Evolutionary conservation across 2,888 invertebrate species (phyloP), one percentile per base, ranked within the genome.

Genomic region (Drosophila mercatorum): DNA sequence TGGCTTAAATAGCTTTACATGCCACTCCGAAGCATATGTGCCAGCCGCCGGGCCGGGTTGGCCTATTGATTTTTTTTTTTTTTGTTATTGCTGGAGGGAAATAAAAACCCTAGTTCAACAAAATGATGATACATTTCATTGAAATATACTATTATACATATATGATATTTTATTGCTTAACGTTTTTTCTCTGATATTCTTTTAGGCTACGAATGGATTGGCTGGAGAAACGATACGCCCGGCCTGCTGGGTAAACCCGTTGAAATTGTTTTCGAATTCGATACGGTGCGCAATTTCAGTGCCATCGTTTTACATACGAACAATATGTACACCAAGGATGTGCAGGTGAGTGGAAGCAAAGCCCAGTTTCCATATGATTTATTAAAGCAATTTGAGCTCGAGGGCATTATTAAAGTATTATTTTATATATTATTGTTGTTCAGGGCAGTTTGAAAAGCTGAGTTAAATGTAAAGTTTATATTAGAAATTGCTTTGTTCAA

Each of bases 181-280:
- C 7, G 28, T 47, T 44, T 64, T 34, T 73, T 57, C 92, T 93
- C 34, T 93, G 38, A 89, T 55, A 61, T 51, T 67, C 57, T 91
- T 93, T 40, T 90, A 95, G 96, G 96, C 69, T 96, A 96, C 91
- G 96, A 96, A 92, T 97, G 97, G 97, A 95, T 97, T 57, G 97
- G 97, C 59, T 97, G 97, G 97, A 94, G 95, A 86, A 96, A 95
- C 87, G 95, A 95, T 90, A 95, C 95, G 17, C 93, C 94, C 41
- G 95, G 94, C 47, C 93, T 94, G 92, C 91, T 94, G 60, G 95
- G 95, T 57, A 94, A 94, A 79, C 95, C 95, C 17, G 94, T 97
- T 40, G 96, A 96, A 92, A 95, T 97, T 70, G 94, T 95, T 52
- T 97, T 97, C 92, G 96, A 96, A 92, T 97, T 97, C 93, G 96